These are phyloP conservation scores for Coleophora flavipennella DNA, from an alignment of 2,888 invertebrate species.

Conservation along the genomic window DNA sequence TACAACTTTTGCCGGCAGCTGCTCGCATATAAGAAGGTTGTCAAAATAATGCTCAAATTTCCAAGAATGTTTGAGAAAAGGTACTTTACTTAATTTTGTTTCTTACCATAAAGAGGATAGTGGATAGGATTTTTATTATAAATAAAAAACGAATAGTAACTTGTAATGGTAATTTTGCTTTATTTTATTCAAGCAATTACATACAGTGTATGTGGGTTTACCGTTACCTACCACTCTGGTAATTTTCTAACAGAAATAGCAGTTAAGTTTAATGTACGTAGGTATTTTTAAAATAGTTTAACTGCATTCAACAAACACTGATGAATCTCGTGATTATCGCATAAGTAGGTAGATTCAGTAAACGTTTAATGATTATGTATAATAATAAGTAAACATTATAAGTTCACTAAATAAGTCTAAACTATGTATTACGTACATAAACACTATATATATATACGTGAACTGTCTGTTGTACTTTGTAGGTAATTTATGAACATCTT, in stretches of 20 bases:
- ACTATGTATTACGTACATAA: neutral
- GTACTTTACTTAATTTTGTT: too few relatives aligned
- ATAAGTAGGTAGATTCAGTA: too few relatives aligned
- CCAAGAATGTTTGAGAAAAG: too few relatives aligned
- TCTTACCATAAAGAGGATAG: too few relatives aligned
- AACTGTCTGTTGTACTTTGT: too few relatives aligned
- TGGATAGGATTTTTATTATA: neutral
- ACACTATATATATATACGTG: neutral
- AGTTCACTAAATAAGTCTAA: neutral
- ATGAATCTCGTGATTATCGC: neutral
- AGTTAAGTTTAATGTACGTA: neutral
- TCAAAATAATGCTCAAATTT: too few relatives aligned
- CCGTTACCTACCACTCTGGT: neutral
- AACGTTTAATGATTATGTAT: neutral
- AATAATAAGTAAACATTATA: neutral
- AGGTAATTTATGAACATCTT: too few relatives aligned
- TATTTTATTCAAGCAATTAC: conserved; percentile 56
- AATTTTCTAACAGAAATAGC: too few relatives aligned
- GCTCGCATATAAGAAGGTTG: too few relatives aligned
- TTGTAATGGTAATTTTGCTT: conserved; percentile 43
- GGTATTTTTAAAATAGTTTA: neutral
- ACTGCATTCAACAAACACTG: conserved; percentile 2
- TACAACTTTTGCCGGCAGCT: too few relatives aligned
- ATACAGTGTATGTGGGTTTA: conserved; percentile 26
- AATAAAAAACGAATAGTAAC: conserved; percentile 2